These are phyloP conservation scores for Anas platyrhynchos DNA, from an alignment of 2,113 vertebrate genomes.

Conservation along the genomic window DNA sequence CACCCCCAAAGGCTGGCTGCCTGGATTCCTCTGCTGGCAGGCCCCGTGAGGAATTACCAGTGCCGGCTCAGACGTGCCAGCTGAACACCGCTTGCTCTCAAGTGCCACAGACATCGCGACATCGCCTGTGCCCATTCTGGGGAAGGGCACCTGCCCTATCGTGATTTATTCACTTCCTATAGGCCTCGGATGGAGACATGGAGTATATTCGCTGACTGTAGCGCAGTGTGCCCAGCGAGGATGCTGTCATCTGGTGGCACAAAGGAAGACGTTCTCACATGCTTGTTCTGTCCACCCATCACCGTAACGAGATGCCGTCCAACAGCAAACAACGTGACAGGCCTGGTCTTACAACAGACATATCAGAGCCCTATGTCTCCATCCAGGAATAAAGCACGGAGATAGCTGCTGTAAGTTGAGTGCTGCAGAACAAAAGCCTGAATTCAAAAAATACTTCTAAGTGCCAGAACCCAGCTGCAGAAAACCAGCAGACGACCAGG, in stretches of 20 bases:
- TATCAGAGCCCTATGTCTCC: background rate
- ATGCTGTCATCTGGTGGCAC: background rate
- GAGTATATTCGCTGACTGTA: background rate
- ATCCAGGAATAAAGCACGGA: background rate
- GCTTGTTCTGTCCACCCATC: background rate
- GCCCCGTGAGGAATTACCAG: background rate
- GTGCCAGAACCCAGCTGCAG: background rate
- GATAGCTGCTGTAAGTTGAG: fast-evolving
- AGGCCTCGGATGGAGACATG: background rate
- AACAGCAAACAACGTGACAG: background rate
- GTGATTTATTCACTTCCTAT: background rate
- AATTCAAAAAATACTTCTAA: background rate
- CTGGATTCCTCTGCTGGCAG: background rate
- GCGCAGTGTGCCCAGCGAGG: background rate
- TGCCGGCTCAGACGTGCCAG: background rate
- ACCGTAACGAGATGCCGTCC: background rate
- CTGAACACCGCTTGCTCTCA: background rate
- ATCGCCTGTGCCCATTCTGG: background rate
- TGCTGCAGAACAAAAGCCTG: background rate
- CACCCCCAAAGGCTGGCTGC: background rate
- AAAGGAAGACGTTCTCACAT: background rate
- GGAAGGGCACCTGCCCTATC: background rate
- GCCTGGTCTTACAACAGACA: background rate
- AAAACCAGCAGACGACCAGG: background rate
- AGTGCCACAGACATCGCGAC: background rate